These are phyloP conservation scores for Dryas iulia DNA, from an alignment of 1,140 invertebrate species.

Conservation along the genomic window DNA sequence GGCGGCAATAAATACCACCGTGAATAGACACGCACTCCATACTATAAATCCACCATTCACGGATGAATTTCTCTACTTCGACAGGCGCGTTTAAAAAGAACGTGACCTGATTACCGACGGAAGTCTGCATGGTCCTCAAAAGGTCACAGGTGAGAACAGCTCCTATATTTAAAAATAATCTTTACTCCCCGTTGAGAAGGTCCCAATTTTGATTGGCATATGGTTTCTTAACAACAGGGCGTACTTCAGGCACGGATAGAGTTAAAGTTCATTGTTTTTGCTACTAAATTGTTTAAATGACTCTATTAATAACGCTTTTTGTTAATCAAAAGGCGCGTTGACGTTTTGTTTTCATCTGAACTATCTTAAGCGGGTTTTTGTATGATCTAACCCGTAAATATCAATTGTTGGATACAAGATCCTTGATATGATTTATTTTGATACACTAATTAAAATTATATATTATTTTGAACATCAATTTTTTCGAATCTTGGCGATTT, in stretches of 20 bases:
- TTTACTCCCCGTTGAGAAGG: conserved; percentile 31
- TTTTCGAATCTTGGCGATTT: no score
- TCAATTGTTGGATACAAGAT: no score
- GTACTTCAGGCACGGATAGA: conserved; percentile 47
- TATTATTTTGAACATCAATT: no score
- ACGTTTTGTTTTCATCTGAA: background rate
- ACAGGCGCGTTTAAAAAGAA: conserved; percentile 68
- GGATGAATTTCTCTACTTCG: conserved; percentile 50
- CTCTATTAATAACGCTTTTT: background rate
- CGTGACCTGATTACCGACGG: conserved; percentile 77
- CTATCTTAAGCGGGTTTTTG: no score
- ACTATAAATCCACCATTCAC: conserved; percentile 51
- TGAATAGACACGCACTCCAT: conserved; percentile 40
- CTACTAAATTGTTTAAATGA: conserved; percentile 46
- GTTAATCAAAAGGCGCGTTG: background rate
- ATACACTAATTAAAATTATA: no score
- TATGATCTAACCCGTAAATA: no score
- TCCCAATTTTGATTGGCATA: conserved; percentile 24
- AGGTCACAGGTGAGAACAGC: conserved; percentile 50
- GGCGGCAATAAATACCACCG: conserved; percentile 37
- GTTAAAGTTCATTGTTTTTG: conserved; percentile 60
- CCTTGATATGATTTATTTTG: no score
- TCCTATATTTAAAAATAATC: conserved; percentile 29
- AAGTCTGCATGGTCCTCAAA: conserved; percentile 57
- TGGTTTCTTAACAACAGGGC: background rate